Conservation (phyloP, 2,113 vertebrate species). For the Xiphophorus hellerii region DNA sequence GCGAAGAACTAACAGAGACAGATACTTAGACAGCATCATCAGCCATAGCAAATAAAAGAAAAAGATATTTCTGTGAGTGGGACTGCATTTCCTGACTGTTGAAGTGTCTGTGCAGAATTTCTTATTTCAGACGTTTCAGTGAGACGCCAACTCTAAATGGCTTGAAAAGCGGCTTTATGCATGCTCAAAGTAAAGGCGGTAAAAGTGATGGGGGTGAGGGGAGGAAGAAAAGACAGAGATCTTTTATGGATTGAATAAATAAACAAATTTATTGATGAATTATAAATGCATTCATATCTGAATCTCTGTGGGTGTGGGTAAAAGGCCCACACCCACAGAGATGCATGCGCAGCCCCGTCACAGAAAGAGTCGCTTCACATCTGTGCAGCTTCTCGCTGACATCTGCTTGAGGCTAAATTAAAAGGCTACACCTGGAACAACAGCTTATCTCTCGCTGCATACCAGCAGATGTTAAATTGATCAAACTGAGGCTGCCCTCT, state of each 20-base stretch:
- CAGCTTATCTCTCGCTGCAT: background rate
- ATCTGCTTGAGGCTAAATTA: slow-evolving; percentile 6
- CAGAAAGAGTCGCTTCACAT: slow-evolving; percentile 3
- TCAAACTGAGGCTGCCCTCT: background rate
- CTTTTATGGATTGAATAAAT: background rate
- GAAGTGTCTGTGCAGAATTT: slow-evolving; percentile 12
- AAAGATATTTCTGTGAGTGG: slow-evolving; percentile 8
- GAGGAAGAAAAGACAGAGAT: background rate
- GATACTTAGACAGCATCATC: slow-evolving; percentile 16
- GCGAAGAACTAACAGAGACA: slow-evolving; percentile 20
- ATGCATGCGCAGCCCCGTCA: background rate
- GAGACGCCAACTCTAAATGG: background rate
- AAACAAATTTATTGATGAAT: slow-evolving; percentile 1
- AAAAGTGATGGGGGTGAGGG: background rate
- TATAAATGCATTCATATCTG: background rate
- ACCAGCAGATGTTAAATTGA: slow-evolving; percentile 6
- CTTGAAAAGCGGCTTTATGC: background rate
- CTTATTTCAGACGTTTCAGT: background rate
- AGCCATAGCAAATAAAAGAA: background rate
- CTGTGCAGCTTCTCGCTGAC: background rate
- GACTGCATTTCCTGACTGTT: background rate
- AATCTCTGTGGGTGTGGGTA: too few relatives aligned
- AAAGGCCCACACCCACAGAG: background rate
- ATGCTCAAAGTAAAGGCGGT: background rate
- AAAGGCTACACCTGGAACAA: slow-evolving; percentile 3